Evolutionary conservation across 64 coral and sea anemone species (phyloP).

Genomic region (Pocillopora verrucosa): DNA sequence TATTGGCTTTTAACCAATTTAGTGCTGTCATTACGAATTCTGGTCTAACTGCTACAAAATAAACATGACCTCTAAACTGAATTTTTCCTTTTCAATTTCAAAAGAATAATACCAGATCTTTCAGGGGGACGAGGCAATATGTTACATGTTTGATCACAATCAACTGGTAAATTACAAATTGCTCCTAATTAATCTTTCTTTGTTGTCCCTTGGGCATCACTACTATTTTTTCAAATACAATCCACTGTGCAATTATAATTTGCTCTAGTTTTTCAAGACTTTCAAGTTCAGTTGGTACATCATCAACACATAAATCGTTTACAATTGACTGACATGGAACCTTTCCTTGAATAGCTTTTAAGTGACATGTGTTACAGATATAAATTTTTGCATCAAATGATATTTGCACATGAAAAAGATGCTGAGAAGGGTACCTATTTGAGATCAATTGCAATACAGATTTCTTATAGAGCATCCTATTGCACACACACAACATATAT

Average conservation of each 20-base stretch:
- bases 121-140: constrained; percentile 12
- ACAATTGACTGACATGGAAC: constrained; percentile 53
- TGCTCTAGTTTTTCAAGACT: constrained; percentile 34
- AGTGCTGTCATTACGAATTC: constrained; percentile 30
- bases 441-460: too few species aligned
- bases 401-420: too few species aligned
- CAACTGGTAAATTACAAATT: constrained; percentile 23
- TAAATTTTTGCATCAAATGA: too few species aligned
- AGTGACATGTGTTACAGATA: neutral
- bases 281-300: constrained; percentile 59
- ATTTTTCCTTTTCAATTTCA: constrained; percentile 49
- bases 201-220: constrained; percentile 55
- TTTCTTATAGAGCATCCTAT: too few species aligned
- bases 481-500: too few species aligned
- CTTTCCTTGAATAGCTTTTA: neutral
- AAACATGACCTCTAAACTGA: constrained; percentile 47
- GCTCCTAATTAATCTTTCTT: constrained; percentile 29
- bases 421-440: too few species aligned
- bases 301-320: constrained; percentile 67
- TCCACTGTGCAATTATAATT: constrained; percentile 49
- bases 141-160: constrained; percentile 14
- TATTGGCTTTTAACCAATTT: constrained; percentile 49
- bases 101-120: constrained; percentile 49
- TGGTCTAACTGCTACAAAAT: constrained; percentile 29
- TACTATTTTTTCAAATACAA: constrained; percentile 60